phyloP scores from a whole-genome alignment of 2,113 vertebrate species.

The Girardinichthys multiradiatus region DNA sequence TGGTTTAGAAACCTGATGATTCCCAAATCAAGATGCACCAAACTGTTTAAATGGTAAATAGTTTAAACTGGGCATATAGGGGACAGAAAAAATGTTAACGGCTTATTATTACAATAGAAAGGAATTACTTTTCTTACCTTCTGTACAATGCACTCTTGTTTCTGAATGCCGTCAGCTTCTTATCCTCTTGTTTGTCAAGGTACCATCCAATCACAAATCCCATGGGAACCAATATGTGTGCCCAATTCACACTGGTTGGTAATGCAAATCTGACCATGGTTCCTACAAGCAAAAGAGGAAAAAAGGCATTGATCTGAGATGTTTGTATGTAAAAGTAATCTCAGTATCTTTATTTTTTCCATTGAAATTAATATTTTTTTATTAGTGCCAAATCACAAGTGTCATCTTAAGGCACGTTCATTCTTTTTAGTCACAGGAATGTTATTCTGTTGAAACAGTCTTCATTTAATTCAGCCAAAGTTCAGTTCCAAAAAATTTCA shows the following conservation, averaged over 20 bases:
- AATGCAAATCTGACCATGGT: constrained; percentile 84
- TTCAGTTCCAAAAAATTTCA: neutral
- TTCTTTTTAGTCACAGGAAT: neutral
- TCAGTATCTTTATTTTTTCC: neutral
- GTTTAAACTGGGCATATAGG: too few relatives aligned
- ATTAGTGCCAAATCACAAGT: neutral
- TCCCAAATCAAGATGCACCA: too few relatives aligned
- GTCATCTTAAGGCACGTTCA: neutral
- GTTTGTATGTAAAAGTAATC: neutral
- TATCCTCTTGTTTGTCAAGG: constrained; percentile 85
- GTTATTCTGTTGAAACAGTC: neutral
- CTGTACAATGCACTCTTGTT: constrained; percentile 90
- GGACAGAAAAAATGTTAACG: too few relatives aligned
- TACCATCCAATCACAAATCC: constrained; percentile 90
- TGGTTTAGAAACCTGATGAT: too few relatives aligned
- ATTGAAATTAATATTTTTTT: neutral
- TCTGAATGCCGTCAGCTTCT: constrained; percentile 86
- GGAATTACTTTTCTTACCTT: constrained; percentile 78
- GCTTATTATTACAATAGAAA: too few relatives aligned
- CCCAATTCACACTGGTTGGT: constrained; percentile 84
- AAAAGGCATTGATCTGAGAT: neutral
- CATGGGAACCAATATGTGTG: constrained; percentile 85
- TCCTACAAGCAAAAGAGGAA: constrained; percentile 45
- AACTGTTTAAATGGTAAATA: too few relatives aligned
- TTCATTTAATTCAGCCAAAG: neutral